phyloP scores from a whole-genome alignment of 2,797 vertebrate genomes.

The Thripadectes ignobilis region DNA sequence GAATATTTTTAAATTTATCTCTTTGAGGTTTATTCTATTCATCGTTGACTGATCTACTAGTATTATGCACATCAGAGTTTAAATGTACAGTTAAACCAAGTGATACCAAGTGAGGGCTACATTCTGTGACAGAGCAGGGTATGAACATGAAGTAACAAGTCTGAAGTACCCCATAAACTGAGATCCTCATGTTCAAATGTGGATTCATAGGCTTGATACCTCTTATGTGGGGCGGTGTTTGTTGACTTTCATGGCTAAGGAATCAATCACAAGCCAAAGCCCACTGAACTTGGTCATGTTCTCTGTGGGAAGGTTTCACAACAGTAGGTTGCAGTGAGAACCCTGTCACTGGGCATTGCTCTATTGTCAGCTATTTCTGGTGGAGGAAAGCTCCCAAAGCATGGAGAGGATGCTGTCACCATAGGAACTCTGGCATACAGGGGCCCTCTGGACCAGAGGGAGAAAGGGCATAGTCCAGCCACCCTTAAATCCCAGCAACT shows the following conservation, averaged over 20 bases:
- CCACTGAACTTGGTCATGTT: not conserved
- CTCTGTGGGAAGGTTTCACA: not conserved
- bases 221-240: not conserved
- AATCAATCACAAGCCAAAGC: not conserved
- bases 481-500: not conserved
- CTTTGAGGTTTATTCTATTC: not conserved
- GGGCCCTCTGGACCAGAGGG: not conserved
- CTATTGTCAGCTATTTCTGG: not conserved
- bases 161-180: not conserved
- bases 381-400: not conserved
- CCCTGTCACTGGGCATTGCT: not conserved
- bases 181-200: not conserved
- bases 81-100: not conserved
- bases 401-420: not conserved
- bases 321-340: not conserved
- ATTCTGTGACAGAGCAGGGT: not conserved
- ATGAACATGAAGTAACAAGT: not conserved
- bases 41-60: not conserved
- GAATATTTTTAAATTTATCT: not conserved
- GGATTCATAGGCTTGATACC: not conserved
- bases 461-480: not conserved
- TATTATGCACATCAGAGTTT: not conserved
- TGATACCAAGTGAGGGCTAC: not conserved
- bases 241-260: not conserved
- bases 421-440: accelerated